A percentile compares a stretch with the other conserved stretches of the same genome.
Conservation (phyloP, 1,140 invertebrate species). For the Leptopilina clavipes region DNA sequence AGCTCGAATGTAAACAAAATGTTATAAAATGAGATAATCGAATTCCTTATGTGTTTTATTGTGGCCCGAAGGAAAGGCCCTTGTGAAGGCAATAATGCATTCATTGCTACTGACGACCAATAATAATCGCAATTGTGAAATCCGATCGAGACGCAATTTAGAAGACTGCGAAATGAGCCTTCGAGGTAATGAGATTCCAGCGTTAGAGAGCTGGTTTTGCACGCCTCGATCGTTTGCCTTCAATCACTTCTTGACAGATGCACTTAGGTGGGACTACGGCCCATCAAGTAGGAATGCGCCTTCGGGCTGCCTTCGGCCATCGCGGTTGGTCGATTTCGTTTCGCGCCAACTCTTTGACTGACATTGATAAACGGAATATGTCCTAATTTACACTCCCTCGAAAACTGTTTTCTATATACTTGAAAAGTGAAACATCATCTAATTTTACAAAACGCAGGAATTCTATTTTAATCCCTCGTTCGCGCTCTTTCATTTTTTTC, state of each 20-base stretch:
- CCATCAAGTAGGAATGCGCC: constrained; percentile 67
- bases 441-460: neutral
- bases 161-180: constrained; percentile 63
- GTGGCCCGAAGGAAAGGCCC: constrained; percentile 1
- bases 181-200: constrained; percentile 65
- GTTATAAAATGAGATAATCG: constrained; percentile 50
- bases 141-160: constrained; percentile 67
- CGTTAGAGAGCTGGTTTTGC: constrained; percentile 44
- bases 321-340: constrained; percentile 45
- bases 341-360: constrained; percentile 31
- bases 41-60: constrained; percentile 48
- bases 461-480: neutral
- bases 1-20: constrained; percentile 51
- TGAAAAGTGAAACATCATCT: neutral
- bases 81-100: neutral
- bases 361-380: constrained; percentile 31
- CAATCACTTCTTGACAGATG: constrained; percentile 73
- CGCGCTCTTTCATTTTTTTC: too few species aligned
- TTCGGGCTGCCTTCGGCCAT: constrained; percentile 52
- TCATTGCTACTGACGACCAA: constrained; percentile 1
- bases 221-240: constrained; percentile 68
- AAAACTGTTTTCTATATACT: neutral
- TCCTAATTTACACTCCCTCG: neutral
- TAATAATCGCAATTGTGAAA: constrained; percentile 70
- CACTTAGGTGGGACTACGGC: constrained; percentile 64